Conservation (phyloP, 2,888 invertebrate species). For the Adelognathus sp. region DNA sequence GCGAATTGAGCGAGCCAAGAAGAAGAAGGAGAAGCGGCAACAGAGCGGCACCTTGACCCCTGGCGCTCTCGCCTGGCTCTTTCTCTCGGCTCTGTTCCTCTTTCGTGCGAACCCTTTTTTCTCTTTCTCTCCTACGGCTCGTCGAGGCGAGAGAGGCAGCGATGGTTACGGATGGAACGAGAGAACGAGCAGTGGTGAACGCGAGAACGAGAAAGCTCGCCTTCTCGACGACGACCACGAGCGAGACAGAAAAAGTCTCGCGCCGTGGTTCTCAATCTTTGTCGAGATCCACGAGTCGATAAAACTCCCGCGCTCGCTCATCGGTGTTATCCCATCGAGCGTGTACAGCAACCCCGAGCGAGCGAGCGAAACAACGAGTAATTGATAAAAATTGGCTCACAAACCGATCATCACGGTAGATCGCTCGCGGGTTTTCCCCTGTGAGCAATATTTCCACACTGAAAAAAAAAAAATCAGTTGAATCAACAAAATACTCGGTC, state of each 20-base stretch:
- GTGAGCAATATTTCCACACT: too few relatives aligned
- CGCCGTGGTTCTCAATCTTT: slow-evolving; percentile 56
- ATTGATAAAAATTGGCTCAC: not conserved
- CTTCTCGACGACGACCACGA: slow-evolving; percentile 13
- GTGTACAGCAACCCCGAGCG: not conserved
- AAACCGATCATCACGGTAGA: not conserved
- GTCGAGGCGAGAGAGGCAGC: slow-evolving; percentile 36
- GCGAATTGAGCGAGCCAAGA: slow-evolving; percentile 67
- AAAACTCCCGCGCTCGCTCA: not conserved
- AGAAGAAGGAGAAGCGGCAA: slow-evolving; percentile 70
- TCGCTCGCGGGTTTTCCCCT: not conserved
- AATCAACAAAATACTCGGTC: too few relatives aligned
- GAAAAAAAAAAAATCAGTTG: too few relatives aligned
- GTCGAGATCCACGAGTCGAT: slow-evolving; percentile 20
- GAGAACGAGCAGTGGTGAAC: slow-evolving; percentile 31
- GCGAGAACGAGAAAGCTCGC: slow-evolving; percentile 60
- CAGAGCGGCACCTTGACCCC: slow-evolving; percentile 72
- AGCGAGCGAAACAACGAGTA: not conserved
- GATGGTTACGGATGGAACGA: slow-evolving; percentile 43
- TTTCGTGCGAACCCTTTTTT: slow-evolving; percentile 16
- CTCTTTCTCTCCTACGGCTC: slow-evolving; percentile 19
- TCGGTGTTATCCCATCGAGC: not conserved
- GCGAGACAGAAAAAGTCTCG: slow-evolving; percentile 23
- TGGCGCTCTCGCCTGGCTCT: slow-evolving; percentile 54
- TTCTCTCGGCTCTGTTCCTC: slow-evolving; percentile 44